phyloP scores from a whole-genome alignment of 2,888 invertebrate species.

The Lepidochrysops patricia region DNA sequence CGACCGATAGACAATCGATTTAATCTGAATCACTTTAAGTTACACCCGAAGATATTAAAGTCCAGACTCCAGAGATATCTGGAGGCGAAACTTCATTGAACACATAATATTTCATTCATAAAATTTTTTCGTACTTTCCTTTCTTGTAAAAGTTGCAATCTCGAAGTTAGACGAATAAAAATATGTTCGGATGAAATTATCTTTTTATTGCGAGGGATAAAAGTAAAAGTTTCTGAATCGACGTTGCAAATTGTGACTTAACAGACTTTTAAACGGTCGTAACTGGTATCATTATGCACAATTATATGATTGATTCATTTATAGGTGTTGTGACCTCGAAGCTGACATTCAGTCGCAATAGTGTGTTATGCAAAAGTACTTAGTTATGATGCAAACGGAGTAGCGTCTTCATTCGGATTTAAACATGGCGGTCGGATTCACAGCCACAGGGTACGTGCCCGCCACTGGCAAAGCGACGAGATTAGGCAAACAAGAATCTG shows the following conservation, averaged over 20 bases:
- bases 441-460: constrained; percentile 32
- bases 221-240: background rate
- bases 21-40: constrained; percentile 11
- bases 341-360: constrained; percentile 60
- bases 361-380: constrained; percentile 59
- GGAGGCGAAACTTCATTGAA: background rate
- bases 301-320: constrained; percentile 18
- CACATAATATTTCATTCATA: constrained; percentile 4
- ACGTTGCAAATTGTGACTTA: background rate
- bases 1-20: constrained; percentile 40
- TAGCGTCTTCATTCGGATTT: constrained; percentile 42
- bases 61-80: background rate
- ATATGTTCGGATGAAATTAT: background rate
- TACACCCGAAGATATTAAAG: background rate
- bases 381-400: constrained; percentile 45
- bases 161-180: background rate
- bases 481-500: constrained; percentile 52
- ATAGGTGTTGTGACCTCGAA: constrained; percentile 42
- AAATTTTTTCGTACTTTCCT: background rate
- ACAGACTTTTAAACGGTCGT: background rate
- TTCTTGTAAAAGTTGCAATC: background rate
- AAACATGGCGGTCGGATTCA: constrained; percentile 37
- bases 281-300: constrained; percentile 6
- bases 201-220: background rate
- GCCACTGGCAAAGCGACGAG: constrained; percentile 34